Evolutionary conservation across 2,888 invertebrate genomes (phyloP), one percentile per base, ranked within the genome.

Genomic region (Harpalus rufipes): DNA sequence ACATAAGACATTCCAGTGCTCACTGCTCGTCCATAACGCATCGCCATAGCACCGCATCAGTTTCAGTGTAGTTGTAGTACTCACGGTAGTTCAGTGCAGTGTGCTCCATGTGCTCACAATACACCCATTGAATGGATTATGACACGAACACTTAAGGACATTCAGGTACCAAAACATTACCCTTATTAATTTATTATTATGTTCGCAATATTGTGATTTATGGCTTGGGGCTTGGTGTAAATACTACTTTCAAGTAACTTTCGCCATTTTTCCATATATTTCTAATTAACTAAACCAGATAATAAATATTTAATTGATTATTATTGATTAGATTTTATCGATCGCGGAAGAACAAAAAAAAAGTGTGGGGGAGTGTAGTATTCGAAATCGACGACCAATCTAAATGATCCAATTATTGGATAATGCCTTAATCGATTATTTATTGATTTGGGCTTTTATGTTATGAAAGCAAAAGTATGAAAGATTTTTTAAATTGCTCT

Each of bases 111-210:
- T 51, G 44, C 44, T 51, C 8, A 8, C 44, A 8, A 10, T 51
- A 12, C 44, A 3, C 44, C 5, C 44, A 51, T 81, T 81, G 81
- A 78, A 81, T 81, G 81, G 81, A 81, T 61, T 81, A 81, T 81
- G 81, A 81, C 81, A 65, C 81, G 61, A 10, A 81, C 81, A 41
- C 65, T 81, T 18, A 32, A 65, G 41, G 81, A 81, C 63, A 81
- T 81, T 63, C 16, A 81, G 81, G 81, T 81, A 65, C 16, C 41
- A 18, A 6, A 68, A 16, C 39, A 68, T 32, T 51, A 72, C n/a
- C 8, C 5, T 76, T 56, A 56, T 58, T 51, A n/a, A n/a, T 56
- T 58, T 78, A 56, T 78, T 56, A 21, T 18, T 58, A 2, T 7
- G 25, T 32, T n/a, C 56, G 10, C 56, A 56, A 56, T 56, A 56